phyloP scores from a whole-genome alignment of 1,140 invertebrate species.

The Drosophila equinoxialis region DNA sequence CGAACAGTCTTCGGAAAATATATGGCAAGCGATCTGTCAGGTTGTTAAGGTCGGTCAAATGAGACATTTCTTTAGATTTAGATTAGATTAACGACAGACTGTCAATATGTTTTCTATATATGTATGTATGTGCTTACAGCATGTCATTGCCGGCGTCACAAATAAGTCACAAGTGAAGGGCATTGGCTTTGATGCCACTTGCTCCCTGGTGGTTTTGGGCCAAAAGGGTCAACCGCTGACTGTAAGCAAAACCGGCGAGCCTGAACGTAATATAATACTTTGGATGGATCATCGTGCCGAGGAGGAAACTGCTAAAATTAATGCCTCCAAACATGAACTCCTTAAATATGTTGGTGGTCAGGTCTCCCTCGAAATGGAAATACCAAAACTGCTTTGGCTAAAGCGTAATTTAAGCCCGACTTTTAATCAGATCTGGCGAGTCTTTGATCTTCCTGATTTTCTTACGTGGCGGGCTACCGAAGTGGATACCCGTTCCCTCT shows the following conservation, averaged over 20 bases:
- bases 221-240: slow-evolving; percentile 88
- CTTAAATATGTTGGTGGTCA: slow-evolving; percentile 94
- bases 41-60: slow-evolving; percentile 67
- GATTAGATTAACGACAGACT: slow-evolving; percentile 60
- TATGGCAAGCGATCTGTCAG: slow-evolving; percentile 88
- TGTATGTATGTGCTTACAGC: slow-evolving; percentile 82
- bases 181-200: slow-evolving; percentile 98
- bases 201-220: slow-evolving; percentile 94
- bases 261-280: slow-evolving; percentile 93
- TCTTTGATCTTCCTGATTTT: slow-evolving; percentile 97
- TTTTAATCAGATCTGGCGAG: slow-evolving; percentile 88
- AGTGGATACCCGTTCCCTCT: slow-evolving; percentile 91
- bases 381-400: slow-evolving; percentile 97
- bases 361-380: slow-evolving; percentile 97
- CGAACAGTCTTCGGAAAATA: slow-evolving; percentile 96
- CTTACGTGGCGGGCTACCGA: slow-evolving; percentile 96
- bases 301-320: slow-evolving; percentile 92
- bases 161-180: slow-evolving; percentile 87
- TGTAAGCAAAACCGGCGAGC: slow-evolving; percentile 88
- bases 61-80: neutral
- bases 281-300: slow-evolving; percentile 98
- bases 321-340: slow-evolving; percentile 89
- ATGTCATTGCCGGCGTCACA: slow-evolving; percentile 85
- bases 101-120: slow-evolving; percentile 21
- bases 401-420: slow-evolving; percentile 90